A percentile compares a stretch with the other conserved stretches of the same genome.
These are phyloP conservation scores for Bombyx mori DNA, from an alignment of 1,140 invertebrate species.

Conservation along the genomic window ASM3026992v2 NC_085118.1:7499501-7500000, in stretches of 20 bases:
- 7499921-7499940: conserved; percentile 1
- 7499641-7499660: conserved; percentile 5
- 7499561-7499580: too few species aligned
- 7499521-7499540: too few species aligned
- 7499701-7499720: conserved; percentile 44
- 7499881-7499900: too few species aligned
- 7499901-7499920: neutral
- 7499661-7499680: conserved; percentile 56
- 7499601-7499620: too few species aligned
- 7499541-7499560: too few species aligned
- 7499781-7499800: conserved; percentile 55
- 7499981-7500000: conserved; percentile 3
- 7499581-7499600: too few species aligned
- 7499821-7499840: neutral
- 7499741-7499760: conserved; percentile 58
- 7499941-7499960: conserved; percentile 1
- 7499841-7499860: too few species aligned
- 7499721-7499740: conserved; percentile 63
- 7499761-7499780: conserved; percentile 49
- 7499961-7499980: neutral
- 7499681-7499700: conserved; percentile 56
- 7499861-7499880: too few species aligned
- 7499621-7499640: neutral
- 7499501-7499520: too few species aligned
- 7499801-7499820: conserved; percentile 46